A percentile compares a stretch with the other conserved stretches of the same genome.
Conservation (phyloP, 2,797 vertebrate species). For the Pipistrellus nathusii region DNA sequence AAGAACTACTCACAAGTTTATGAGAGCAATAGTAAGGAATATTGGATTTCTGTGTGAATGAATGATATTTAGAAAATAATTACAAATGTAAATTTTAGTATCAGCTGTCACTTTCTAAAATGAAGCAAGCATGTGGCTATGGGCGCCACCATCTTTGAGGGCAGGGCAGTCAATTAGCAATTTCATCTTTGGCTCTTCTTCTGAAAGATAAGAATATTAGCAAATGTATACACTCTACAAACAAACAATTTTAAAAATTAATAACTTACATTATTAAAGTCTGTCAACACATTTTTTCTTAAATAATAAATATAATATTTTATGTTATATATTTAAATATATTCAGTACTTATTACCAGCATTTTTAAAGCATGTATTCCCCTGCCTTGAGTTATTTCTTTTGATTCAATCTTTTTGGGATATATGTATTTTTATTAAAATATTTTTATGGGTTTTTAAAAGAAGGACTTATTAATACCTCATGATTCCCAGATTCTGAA, state of each 20-base stretch:
- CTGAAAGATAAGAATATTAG: slow-evolving; percentile 17
- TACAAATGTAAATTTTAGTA: slow-evolving; percentile 6
- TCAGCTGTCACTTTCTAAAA: background rate
- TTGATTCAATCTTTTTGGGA: background rate
- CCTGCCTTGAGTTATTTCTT: background rate
- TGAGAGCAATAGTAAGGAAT: background rate
- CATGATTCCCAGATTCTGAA: slow-evolving; percentile 28
- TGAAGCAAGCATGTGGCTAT: background rate
- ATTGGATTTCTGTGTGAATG: background rate
- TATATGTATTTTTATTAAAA: background rate
- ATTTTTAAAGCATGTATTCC: background rate
- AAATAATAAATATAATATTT: background rate
- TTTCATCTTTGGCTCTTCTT: background rate
- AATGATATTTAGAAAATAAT: slow-evolving; percentile 16
- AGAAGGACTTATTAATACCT: background rate
- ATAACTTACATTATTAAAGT: slow-evolving; percentile 7
- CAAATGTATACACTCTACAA: background rate
- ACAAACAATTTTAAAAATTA: background rate
- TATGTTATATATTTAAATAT: slow-evolving; percentile 11
- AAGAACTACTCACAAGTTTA: background rate
- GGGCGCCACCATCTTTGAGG: no score
- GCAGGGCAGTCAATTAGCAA: no score
- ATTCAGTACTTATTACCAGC: background rate
- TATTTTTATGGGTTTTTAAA: background rate
- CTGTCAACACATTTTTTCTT: background rate